Evolutionary conservation across 2,113 vertebrate genomes (phyloP), one percentile per base, ranked within the genome.

Genomic region (Acrocephalus arundinaceus): DNA sequence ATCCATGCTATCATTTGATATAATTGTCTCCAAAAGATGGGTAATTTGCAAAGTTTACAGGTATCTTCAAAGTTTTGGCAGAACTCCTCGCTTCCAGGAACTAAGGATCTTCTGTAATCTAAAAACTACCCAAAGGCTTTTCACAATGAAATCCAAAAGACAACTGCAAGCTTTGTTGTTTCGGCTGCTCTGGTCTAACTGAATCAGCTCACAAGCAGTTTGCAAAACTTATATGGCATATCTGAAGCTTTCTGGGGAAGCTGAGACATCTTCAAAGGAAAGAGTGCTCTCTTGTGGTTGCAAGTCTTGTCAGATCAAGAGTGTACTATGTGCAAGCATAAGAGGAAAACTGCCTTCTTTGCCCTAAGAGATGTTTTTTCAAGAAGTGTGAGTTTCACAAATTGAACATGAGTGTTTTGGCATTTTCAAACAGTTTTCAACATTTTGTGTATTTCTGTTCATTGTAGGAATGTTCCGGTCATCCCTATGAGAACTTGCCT

Each of bases 201-300:
- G 97, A 95, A 96, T 79, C 71, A 93, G 95, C 92, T 95, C 83
- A 94, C 81, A 84, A 95, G 79, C 90, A 93, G 97, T 97, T 96
- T 96, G 97, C 97, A 97, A 95, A 97, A 96, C 92, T 96, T 96
- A 91, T 66, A 90, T 19, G 71, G 74, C 62, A 90, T 51, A 75
- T 90, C 83, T 90, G 71, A 85, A 91, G 84, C 89, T 93, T 96
- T 95, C 96, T 77, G 92, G 93, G 79, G 92, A 94, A 89, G 90
- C 75, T 89, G 94, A 96, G 94, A 88, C 58, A 88, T 97, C 96
- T 96, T 97, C 95, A 97, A 97, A 97, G 97, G 79, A 71, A 96
- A 98, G 94, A 95, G 95, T 97, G 98, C 98, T 97, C 97, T 97
- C 98, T 98, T 97, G 98, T 97, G 98, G 98, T 96, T 98, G 92